Percentiles rank a stretch among this genome's conserved stretches.
Evolutionary conservation across 2,888 invertebrate genomes (phyloP).

Genomic region (Pseudolycoriella hygida): DNA sequence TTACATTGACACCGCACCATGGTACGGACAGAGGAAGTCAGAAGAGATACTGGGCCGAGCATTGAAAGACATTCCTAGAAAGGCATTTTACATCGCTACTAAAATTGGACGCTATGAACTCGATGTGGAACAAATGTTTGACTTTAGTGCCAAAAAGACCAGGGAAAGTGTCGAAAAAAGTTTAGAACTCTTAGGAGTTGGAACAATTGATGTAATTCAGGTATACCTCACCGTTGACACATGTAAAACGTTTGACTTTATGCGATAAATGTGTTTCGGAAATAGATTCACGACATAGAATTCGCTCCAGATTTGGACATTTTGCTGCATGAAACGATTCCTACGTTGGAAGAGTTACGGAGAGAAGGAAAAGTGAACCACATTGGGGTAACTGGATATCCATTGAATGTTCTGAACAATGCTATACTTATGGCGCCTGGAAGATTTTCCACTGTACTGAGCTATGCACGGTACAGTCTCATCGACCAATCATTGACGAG

Average conservation of each 20-base stretch:
- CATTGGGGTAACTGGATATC: slow-evolving; percentile 81
- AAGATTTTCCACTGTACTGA: slow-evolving; percentile 38
- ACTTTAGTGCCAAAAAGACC: slow-evolving; percentile 64
- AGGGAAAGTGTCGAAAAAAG: slow-evolving; percentile 58
- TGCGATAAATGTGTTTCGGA: too few relatives aligned
- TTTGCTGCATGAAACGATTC: slow-evolving; percentile 71
- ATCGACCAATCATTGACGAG: slow-evolving; percentile 59
- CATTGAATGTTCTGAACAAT: slow-evolving; percentile 55
- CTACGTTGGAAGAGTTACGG: slow-evolving; percentile 56
- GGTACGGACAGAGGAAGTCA: slow-evolving; percentile 78
- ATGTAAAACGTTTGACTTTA: too few relatives aligned
- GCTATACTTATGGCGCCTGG: slow-evolving; percentile 43
- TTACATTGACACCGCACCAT: slow-evolving; percentile 83
- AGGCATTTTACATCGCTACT: slow-evolving; percentile 75
- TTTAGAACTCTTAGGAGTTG: slow-evolving; percentile 49
- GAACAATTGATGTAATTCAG: slow-evolving; percentile 80
- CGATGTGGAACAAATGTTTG: slow-evolving; percentile 57
- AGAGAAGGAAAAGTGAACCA: slow-evolving; percentile 52
- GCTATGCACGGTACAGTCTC: slow-evolving; percentile 65
- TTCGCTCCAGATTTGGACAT: slow-evolving; percentile 60
- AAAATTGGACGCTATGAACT: slow-evolving; percentile 77
- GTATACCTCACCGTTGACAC: slow-evolving; percentile 28
- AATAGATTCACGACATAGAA: slow-evolving; percentile 87
- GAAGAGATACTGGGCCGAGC: slow-evolving; percentile 73
- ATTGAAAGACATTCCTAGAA: slow-evolving; percentile 56